Evolutionary conservation across 2,113 vertebrate species (phyloP), one percentile per base, ranked within the genome.

Genomic region (Pelusios castaneus): DNA sequence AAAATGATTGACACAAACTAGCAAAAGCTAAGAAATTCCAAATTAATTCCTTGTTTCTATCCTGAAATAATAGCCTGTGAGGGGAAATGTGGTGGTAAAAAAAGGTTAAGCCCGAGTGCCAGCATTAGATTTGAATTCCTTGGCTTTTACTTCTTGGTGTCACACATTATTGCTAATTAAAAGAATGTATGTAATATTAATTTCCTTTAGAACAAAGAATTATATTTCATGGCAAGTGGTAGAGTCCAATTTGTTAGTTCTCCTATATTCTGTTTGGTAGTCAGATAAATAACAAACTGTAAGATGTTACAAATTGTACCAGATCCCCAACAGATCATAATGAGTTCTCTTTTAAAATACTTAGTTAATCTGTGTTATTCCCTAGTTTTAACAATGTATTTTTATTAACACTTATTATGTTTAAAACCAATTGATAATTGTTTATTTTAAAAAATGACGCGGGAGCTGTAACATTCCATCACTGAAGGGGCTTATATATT

Each of bases 381-480:
- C 49, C 22, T 45, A 8, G 81, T 41, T 6, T 54, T 94, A 14
- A 79, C n/a, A 91, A 56, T 80, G 83, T 27, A 60, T 81, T 10
- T 29, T 31, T 94, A n/a, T 89, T 10, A 85, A 0, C 3, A 21
- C 31, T 21, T 92, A 88, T 21, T 73, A 52, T 75, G 84, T 87
- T 56, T 11, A 52, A 60, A 75, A 14, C n/a, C 92, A 58, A 86
- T 73, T 82, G 73, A 85, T 49, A 54, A 58, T 13, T 45, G 93
- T 94, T 88, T 85, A 54, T 38, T 54, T 27, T 70, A 81, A 90
- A 63, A 86, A 49, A 21, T 73, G 85, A 54, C 4, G 49, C 21
- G 75, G 76, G 41, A 54, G 34, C 49, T 93, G 51, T 82, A 58
- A 77, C 76, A 10, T 95, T 97, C 91, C 73, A 49, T 87, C 84